Evolutionary conservation across 2,888 invertebrate species (phyloP).

Genomic region (Parnassius mnemosyne): DNA sequence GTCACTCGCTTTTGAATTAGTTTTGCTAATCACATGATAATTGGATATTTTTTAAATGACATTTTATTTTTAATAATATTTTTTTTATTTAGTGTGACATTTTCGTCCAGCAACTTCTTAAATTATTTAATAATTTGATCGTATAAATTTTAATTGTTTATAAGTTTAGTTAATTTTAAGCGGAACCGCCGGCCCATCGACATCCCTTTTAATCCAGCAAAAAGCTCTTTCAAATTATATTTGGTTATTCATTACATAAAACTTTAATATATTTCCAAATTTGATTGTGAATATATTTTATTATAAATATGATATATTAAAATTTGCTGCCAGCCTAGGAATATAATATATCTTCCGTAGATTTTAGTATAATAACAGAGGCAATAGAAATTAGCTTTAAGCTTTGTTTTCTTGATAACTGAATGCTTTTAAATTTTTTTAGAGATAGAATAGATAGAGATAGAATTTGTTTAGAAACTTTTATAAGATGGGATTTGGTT

Average conservation of each 20-base stretch:
- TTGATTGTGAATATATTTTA: slow-evolving; percentile 12
- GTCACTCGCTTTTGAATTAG: too few species aligned
- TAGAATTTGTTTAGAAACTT: too few species aligned
- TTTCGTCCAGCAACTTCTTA: not conserved
- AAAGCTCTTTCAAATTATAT: slow-evolving; percentile 10
- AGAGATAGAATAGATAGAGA: too few species aligned
- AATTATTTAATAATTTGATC: not conserved
- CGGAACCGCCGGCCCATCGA: slow-evolving; percentile 43
- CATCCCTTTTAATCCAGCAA: slow-evolving; percentile 16
- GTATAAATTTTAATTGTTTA: not conserved
- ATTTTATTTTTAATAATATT: slow-evolving; percentile 17
- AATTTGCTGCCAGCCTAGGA: slow-evolving; percentile 9
- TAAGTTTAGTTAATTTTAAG: too few species aligned
- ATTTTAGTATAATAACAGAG: too few species aligned
- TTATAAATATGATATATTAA: not conserved
- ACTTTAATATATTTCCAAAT: not conserved
- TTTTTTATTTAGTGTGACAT: slow-evolving; percentile 2
- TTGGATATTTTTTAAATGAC: too few species aligned
- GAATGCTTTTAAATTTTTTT: too few species aligned
- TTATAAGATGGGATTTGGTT: too few species aligned
- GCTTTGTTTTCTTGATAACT: too few species aligned
- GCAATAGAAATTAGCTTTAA: too few species aligned
- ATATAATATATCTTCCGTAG: not conserved
- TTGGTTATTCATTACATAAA: not conserved
- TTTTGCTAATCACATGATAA: too few species aligned